phyloP scores from a whole-genome alignment of 2,113 vertebrate genomes.

The Thomomys bottae region DNA sequence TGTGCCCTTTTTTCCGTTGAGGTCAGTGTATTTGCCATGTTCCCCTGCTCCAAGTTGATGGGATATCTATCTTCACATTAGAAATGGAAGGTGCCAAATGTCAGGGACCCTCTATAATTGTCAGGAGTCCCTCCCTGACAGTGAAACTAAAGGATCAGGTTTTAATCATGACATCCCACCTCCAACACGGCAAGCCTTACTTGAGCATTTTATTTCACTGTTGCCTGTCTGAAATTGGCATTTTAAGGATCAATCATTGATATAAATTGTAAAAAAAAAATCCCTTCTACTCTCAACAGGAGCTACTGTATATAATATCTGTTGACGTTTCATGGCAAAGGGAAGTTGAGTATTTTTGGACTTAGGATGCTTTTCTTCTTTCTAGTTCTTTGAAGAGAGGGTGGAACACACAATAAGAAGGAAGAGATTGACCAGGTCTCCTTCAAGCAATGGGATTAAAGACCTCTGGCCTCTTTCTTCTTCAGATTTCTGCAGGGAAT shows the following conservation, averaged over 20 bases:
- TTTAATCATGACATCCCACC: background rate
- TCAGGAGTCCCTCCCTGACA: background rate
- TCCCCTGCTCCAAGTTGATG: rapidly evolving
- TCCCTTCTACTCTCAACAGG: background rate
- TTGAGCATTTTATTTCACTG: background rate
- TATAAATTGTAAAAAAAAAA: constrained; percentile 24
- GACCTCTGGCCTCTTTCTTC: background rate
- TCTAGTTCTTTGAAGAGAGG: background rate
- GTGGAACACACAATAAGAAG: background rate
- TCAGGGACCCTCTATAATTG: background rate
- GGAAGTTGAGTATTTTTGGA: background rate
- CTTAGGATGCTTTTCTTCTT: background rate
- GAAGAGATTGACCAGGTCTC: too few species aligned
- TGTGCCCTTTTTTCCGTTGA: background rate
- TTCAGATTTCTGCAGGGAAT: background rate
- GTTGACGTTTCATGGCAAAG: background rate
- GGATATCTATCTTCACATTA: background rate
- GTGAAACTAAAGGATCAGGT: background rate
- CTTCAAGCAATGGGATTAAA: too few species aligned
- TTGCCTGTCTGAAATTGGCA: constrained; percentile 1
- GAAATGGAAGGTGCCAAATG: rapidly evolving
- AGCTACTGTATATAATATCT: background rate
- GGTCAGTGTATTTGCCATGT: background rate
- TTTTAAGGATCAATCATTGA: background rate
- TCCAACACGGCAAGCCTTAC: background rate